Evolutionary conservation across 2,797 vertebrate genomes (phyloP).

Genomic region (Nannoperca obscura): DNA sequence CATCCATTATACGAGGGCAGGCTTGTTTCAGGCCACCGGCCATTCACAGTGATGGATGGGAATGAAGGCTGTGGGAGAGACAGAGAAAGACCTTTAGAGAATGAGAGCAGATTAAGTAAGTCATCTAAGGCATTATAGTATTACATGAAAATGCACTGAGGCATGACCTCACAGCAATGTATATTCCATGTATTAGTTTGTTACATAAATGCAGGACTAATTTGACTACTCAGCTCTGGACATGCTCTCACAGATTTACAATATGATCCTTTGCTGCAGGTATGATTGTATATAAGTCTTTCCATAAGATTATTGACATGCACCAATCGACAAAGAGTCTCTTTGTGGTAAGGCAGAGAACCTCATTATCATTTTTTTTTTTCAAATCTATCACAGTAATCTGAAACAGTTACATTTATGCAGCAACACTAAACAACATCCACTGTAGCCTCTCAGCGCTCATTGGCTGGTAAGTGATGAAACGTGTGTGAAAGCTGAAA

Average conservation of each 20-base stretch:
- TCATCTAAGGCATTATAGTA: conserved; percentile 63
- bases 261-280: conserved; percentile 38
- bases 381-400: conserved; percentile 42
- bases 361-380: conserved; percentile 47
- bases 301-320: conserved; percentile 41
- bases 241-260: conserved; percentile 26
- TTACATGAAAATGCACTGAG: conserved; percentile 66
- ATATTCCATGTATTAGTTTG: conserved; percentile 55
- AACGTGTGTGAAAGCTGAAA: conserved; percentile 54
- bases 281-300: conserved; percentile 19
- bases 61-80: conserved; percentile 59
- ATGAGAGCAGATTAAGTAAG: conserved; percentile 70
- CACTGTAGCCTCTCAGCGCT: conserved; percentile 44
- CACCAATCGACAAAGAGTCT: conserved; percentile 37
- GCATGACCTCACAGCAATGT: conserved; percentile 62
- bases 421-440: conserved; percentile 47
- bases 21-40: conserved; percentile 75
- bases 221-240: conserved; percentile 43
- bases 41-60: conserved; percentile 73
- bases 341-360: conserved; percentile 28
- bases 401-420: conserved; percentile 53
- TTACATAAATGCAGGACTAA: conserved; percentile 58
- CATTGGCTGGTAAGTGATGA: conserved; percentile 52
- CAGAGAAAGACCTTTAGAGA: conserved; percentile 60
- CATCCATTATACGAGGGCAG: conserved; percentile 72